Base-by-base conservation (phyloP, 2,113 vertebrate genomes). In the Stigmatopora nigra region DNA sequence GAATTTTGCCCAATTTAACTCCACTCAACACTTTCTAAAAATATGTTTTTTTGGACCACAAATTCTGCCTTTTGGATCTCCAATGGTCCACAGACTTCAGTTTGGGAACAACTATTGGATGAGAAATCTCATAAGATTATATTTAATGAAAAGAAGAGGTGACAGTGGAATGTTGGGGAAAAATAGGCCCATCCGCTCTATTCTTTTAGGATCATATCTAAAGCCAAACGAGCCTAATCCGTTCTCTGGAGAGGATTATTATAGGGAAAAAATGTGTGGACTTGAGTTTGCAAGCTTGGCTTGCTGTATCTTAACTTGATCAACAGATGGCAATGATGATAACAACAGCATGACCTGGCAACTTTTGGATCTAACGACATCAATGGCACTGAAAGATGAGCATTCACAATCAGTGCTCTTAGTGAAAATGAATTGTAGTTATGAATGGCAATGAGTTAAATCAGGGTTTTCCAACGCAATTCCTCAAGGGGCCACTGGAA, bases 311-410 rank as follows among this genome's bases (percentile, higher is more conserved):
- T 68, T 4, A 9, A 47, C 53, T 82, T 77, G 82, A 86, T 89
- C 89, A 70, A 86, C 89, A 91, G 90, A 84, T 88, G 89, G 89
- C 90, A 88, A 80, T 82, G 83, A 58, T 86, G 88, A 64, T 69
- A 68, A 78, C 57, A 1, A 38, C 53, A 56, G 25, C 53, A 5
- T 31, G 53, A 5, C 1, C 22, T 31, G 53, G 12, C 22, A 20
- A 8, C 53, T 31, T 15, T 56, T 56, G 53, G 22, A 13, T 8
- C 7, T 15, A 0, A 6, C 53, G 38, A 4, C 38, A 41, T 41
- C 38, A 41, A 41, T 41, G 38, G 38, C 38, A 41, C 38, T 41
- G 38, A 41, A 41, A 41, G 9, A 41, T 41, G 38, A 41, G 38
- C 38, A 41, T 41, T 41, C 38, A 41, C 38, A 41, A 8, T 10